Conservation (phyloP, 1,140 invertebrate genomes). For the Meloidogyne floridensis region DNA sequence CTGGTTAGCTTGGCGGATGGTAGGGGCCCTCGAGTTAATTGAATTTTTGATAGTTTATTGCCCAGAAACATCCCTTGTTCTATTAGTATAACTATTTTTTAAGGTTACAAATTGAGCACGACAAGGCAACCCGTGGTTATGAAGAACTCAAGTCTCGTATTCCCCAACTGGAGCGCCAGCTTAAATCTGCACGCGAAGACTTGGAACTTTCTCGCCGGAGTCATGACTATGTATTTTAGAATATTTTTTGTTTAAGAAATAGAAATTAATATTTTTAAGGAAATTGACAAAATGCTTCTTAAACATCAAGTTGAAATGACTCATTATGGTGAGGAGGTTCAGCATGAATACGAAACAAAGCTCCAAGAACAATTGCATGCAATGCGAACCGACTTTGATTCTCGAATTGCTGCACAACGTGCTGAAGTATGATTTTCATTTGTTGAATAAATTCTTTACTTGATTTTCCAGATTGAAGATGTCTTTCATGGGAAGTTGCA, state of each 20-base stretch:
- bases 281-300: slow-evolving; percentile 83
- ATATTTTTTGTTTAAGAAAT: background rate
- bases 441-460: background rate
- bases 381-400: slow-evolving; percentile 87
- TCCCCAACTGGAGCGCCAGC: slow-evolving; percentile 81
- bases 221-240: slow-evolving; percentile 59
- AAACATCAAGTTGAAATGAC: slow-evolving; percentile 77
- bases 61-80: no score
- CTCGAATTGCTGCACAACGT: slow-evolving; percentile 72
- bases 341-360: slow-evolving; percentile 88
- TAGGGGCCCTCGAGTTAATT: no score
- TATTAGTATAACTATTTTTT: background rate
- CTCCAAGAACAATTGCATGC: slow-evolving; percentile 86
- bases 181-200: slow-evolving; percentile 79
- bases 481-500: slow-evolving; percentile 34
- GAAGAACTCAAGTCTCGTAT: slow-evolving; percentile 79
- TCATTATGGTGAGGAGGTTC: slow-evolving; percentile 80
- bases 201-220: slow-evolving; percentile 79
- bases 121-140: slow-evolving; percentile 37
- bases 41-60: no score
- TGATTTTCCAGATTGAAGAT: slow-evolving; percentile 16
- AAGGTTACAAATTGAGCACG: slow-evolving; percentile 46
- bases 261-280: slow-evolving; percentile 70
- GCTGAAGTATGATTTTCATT: slow-evolving; percentile 19
- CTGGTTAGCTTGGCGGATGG: no score